phyloP scores from a whole-genome alignment of 1,140 invertebrate genomes.

The Pseudomyrmex cubaensis region DNA sequence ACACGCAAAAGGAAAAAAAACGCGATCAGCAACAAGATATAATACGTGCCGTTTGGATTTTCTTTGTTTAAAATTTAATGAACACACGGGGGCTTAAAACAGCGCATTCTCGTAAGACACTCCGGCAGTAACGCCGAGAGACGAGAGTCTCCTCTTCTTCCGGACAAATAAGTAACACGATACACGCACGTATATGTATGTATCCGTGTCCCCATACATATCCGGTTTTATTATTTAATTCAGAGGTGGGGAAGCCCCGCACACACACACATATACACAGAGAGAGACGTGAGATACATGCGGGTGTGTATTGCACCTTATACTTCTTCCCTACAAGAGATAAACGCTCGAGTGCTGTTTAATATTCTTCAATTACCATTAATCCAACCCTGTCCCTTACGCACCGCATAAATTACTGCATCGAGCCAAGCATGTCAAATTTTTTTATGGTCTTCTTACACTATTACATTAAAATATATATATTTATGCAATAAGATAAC shows the following conservation, averaged over 20 bases:
- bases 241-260: neutral
- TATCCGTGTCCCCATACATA: constrained; percentile 30
- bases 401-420: neutral
- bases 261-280: neutral
- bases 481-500: too few relatives aligned
- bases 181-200: constrained; percentile 46
- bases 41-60: constrained; percentile 24
- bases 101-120: constrained; percentile 33
- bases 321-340: neutral
- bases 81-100: constrained; percentile 10
- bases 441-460: too few relatives aligned
- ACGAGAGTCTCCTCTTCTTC: constrained; percentile 62
- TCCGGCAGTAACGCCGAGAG: constrained; percentile 44
- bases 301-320: constrained; percentile 22
- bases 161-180: constrained; percentile 73
- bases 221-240: constrained; percentile 59
- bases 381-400: neutral
- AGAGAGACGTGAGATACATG: neutral
- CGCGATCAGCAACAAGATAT: neutral
- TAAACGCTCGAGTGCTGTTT: constrained; percentile 1
- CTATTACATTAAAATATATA: too few relatives aligned
- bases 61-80: constrained; percentile 56
- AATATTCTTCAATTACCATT: neutral
- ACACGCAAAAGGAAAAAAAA: neutral
- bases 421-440: too few relatives aligned